Evolutionary conservation across 2,113 vertebrate genomes (phyloP).

Genomic region (Sceloporus undulatus): DNA sequence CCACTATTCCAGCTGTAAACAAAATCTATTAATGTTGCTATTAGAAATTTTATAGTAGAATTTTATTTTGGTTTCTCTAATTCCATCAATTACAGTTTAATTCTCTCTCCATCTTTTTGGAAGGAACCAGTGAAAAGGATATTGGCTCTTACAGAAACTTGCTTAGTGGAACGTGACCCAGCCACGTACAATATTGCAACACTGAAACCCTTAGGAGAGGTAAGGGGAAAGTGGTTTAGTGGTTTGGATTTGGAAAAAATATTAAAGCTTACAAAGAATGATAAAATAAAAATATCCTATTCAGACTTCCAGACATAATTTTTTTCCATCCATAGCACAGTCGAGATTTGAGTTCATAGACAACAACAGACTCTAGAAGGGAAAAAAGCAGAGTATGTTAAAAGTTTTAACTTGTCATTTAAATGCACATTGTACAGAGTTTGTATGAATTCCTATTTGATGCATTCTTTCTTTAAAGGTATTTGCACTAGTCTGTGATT

Average conservation of each 20-base stretch:
- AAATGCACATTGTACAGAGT: not conserved
- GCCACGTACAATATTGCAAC: conserved; percentile 98
- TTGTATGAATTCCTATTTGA: conserved; percentile 23
- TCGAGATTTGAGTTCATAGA: not conserved
- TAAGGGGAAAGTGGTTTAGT: conserved; percentile 66
- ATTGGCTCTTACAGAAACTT: conserved; percentile 95
- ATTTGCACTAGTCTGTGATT: conserved; percentile 95
- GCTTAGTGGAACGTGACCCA: conserved; percentile 95
- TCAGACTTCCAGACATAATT: not conserved
- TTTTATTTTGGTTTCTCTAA: not conserved
- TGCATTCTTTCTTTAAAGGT: conserved; percentile 79
- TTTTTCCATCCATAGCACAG: not conserved
- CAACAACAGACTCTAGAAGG: not conserved
- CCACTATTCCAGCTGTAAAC: not conserved
- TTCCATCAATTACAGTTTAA: not conserved
- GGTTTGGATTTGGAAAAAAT: not conserved
- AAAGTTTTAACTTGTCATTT: not conserved
- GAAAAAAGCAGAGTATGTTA: not conserved
- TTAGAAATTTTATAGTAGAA: not conserved
- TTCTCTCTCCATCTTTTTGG: conserved; percentile 45
- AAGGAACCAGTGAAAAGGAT: conserved; percentile 95
- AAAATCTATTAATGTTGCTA: not conserved
- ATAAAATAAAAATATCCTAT: not conserved
- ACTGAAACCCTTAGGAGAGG: conserved; percentile 96
- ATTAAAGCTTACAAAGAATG: not conserved